phyloP scores from a whole-genome alignment of 2,797 vertebrate genomes.

The Karalla daura region DNA sequence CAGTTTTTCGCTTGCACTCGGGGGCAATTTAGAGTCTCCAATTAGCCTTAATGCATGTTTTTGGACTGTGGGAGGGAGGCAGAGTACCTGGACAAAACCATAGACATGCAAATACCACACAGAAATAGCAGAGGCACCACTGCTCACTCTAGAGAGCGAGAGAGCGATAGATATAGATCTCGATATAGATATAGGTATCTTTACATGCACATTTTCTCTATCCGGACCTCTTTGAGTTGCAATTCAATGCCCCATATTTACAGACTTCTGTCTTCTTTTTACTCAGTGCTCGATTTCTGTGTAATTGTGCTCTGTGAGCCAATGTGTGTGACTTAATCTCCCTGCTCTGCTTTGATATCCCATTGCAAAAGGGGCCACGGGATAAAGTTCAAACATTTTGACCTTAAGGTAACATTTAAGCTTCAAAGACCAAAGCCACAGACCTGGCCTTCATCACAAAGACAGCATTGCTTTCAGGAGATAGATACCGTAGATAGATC shows the following conservation, averaged over 20 bases:
- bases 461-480: neutral
- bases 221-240: too few relatives aligned
- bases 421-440: constrained; percentile 51
- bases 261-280: neutral
- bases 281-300: neutral
- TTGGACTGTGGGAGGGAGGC: too few relatives aligned
- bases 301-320: neutral
- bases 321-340: constrained; percentile 10
- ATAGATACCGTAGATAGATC: constrained; percentile 17
- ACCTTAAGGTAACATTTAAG: constrained; percentile 77
- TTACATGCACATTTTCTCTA: too few relatives aligned
- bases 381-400: constrained; percentile 77
- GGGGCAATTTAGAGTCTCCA: too few relatives aligned
- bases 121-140: too few relatives aligned
- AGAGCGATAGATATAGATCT: too few relatives aligned
- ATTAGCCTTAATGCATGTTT: too few relatives aligned
- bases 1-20: too few relatives aligned
- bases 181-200: too few relatives aligned
- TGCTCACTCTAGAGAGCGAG: too few relatives aligned
- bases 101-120: too few relatives aligned
- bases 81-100: too few relatives aligned
- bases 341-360: constrained; percentile 59
- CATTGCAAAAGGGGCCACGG: constrained; percentile 19
- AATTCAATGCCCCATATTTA: neutral
- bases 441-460: constrained; percentile 37